A percentile compares a stretch with the other conserved stretches of the same genome.
phyloP scores from a whole-genome alignment of 2,113 vertebrate genomes.

The Odobenus rosmarus region DNA sequence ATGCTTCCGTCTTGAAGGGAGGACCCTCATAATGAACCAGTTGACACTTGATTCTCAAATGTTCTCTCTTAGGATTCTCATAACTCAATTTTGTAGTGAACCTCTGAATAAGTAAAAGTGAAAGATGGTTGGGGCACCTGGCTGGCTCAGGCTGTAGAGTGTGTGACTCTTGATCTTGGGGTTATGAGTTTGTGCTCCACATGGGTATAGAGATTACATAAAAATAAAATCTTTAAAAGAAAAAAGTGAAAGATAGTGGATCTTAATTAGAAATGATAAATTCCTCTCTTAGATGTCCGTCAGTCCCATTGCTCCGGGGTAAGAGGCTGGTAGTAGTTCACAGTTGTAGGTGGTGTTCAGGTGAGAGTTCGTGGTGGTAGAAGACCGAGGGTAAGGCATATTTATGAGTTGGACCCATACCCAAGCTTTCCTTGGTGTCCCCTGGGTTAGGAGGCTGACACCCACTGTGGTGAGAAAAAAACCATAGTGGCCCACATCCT shows the following conservation, averaged over 20 bases:
- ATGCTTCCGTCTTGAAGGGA: background rate
- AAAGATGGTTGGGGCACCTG: background rate
- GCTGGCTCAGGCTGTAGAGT: background rate
- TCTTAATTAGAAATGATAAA: background rate
- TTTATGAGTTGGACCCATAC: background rate
- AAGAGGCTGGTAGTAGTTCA: background rate
- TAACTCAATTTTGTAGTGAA: background rate
- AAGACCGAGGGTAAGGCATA: background rate
- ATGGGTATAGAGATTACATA: background rate
- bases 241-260: background rate
- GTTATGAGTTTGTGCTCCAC: background rate
- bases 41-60: background rate
- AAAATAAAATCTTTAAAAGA: background rate
- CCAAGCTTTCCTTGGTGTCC: background rate
- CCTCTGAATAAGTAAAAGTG: background rate
- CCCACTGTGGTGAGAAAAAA: background rate
- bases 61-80: background rate
- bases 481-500: no score
- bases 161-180: background rate
- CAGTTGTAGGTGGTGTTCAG: background rate
- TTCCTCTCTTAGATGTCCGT: background rate
- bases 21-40: background rate
- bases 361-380: background rate
- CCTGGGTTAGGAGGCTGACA: background rate
- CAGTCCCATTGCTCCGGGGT: background rate